Evolutionary conservation across 2,888 invertebrate genomes (phyloP), one percentile per base, ranked within the genome.

Genomic region (Zaprionus bogoriensis): DNA sequence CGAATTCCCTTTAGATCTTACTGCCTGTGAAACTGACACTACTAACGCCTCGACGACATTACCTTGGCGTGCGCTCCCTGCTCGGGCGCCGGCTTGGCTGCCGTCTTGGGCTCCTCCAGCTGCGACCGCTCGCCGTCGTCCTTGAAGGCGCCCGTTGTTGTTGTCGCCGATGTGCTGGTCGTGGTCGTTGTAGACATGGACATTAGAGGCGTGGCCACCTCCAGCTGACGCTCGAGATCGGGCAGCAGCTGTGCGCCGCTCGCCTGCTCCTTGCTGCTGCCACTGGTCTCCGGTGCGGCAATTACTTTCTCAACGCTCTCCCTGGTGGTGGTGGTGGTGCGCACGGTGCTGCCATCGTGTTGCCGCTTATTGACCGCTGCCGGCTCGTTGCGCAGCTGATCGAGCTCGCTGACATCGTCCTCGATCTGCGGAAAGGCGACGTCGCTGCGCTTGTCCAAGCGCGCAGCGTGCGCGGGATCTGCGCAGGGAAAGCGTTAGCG

Each of bases 391-490:
- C 82, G 48, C 54, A 83, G 36, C 48, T 91, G 92, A 78, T 93
- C 92, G 71, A 93, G 86, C 76, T 93, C 92, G 54, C 89, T 88
- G 3, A 93, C 93, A 80, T 92, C 92, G 53, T 91, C 90, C 73
- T 93, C 92, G 80, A 91, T 89, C 75, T 92, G 88, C 47, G 77
- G 75, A 36, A 82, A 74, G 4, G 7, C 46, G 2, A 14, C 25
- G 36, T 77, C 70, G 23, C 59, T 68, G 45, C 66, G 71, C 27
- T 68, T 75, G 14, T 61, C 27, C 28, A 53, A 25, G 17, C 50
- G 65, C 28, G 27, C 22, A 22, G 55, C 27, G 27, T 52, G 51
- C 4, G 77, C 66, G 4, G 83, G 78, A 64, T 68, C 83, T 82
- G 10, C 19, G 2, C 1, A 14, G n/a, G n/a, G 9, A 36, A n/a